These are phyloP conservation scores for Recurvirostra avosetta DNA, from an alignment of 2,113 vertebrate genomes.

Conservation along the genomic window DNA sequence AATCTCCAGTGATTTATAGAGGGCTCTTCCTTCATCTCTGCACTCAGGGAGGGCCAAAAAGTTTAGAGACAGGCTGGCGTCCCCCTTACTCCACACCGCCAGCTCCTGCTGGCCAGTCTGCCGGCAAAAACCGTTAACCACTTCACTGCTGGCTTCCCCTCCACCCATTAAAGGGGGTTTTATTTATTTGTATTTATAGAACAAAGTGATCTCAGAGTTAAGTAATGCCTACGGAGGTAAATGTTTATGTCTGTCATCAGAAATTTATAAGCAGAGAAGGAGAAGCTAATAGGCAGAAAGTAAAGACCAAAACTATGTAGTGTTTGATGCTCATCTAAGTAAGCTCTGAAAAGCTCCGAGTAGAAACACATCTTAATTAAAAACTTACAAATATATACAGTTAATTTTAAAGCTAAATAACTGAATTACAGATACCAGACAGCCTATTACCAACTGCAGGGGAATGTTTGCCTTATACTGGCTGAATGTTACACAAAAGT, in stretches of 20 bases:
- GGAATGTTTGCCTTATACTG: conserved; percentile 58
- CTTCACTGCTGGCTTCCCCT: conserved; percentile 62
- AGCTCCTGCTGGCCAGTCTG: conserved; percentile 80
- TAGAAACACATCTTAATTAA: conserved; percentile 47
- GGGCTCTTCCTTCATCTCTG: conserved; percentile 89
- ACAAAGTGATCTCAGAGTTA: conserved; percentile 67
- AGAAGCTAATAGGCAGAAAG: conserved; percentile 48
- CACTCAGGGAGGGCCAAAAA: conserved; percentile 89
- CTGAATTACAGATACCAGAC: conserved; percentile 54
- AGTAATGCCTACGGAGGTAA: conserved; percentile 64
- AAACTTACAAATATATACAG: conserved; percentile 69
- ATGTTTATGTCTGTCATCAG: conserved; percentile 64
- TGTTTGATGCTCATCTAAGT: conserved; percentile 48
- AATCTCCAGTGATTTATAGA: conserved; percentile 99
- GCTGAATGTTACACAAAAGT: conserved; percentile 21
- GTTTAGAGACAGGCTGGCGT: conserved; percentile 97
- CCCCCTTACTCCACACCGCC: conserved; percentile 81
- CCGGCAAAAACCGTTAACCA: conserved; percentile 77
- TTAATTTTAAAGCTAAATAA: conserved; percentile 68
- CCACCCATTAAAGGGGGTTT: conserved; percentile 50
- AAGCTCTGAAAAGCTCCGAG: conserved; percentile 45
- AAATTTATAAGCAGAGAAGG: conserved; percentile 64
- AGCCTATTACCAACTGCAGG: conserved; percentile 33
- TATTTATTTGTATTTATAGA: conserved; percentile 72
- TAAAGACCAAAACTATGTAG: not conserved